These are phyloP conservation scores for Rhopalosiphum padi DNA, from an alignment of 1,140 invertebrate genomes.

Conservation along the genomic window DNA sequence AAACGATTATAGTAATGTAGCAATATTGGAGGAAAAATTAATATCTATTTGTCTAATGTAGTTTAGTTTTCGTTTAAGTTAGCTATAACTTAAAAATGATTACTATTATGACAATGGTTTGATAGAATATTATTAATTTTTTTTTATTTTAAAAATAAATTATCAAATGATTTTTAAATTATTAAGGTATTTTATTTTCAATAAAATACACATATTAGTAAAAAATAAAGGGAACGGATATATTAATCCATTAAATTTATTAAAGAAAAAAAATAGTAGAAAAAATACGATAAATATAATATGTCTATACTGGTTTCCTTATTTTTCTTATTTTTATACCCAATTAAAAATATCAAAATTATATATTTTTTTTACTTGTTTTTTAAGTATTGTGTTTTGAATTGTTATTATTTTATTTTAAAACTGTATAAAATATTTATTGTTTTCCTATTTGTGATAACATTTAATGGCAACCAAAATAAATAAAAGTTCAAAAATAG, in stretches of 20 bases:
- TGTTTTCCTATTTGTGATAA: background rate
- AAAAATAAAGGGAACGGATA: background rate
- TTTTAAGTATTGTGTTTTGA: background rate
- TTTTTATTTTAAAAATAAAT: too few relatives aligned
- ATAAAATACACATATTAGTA: background rate
- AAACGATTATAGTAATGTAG: background rate
- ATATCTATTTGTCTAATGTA: background rate
- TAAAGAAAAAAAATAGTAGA: background rate
- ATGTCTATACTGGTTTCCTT: too few relatives aligned
- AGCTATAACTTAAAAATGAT: background rate
- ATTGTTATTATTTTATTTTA: background rate
- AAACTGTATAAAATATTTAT: background rate
- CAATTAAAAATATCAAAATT: too few relatives aligned
- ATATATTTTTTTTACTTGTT: background rate
- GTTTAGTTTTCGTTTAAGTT: background rate
- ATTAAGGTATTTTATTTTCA: background rate
- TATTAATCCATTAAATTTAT: background rate
- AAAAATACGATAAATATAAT: too few relatives aligned
- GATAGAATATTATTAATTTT: background rate
- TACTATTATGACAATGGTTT: background rate
- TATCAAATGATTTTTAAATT: too few relatives aligned
- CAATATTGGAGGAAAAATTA: background rate
- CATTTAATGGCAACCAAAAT: background rate
- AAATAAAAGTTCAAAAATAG: too few relatives aligned
- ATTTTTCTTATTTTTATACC: too few relatives aligned